These are phyloP conservation scores for Zaprionus inermis DNA, from an alignment of 1,140 invertebrate genomes.

Conservation along the genomic window DNA sequence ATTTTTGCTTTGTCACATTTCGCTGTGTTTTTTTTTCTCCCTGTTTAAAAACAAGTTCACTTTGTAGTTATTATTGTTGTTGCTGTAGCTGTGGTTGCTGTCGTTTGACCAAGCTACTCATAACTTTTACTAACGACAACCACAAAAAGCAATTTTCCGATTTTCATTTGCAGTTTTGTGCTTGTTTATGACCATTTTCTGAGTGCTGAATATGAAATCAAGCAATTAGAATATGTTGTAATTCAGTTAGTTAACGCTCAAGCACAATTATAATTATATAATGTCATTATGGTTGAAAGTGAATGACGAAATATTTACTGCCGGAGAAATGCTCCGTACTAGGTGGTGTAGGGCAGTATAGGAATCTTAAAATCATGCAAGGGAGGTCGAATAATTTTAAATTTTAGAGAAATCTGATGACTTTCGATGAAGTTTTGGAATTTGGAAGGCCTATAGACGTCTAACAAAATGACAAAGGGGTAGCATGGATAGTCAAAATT, in stretches of 20 bases:
- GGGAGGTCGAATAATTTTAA: too few species aligned
- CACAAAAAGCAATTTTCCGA: conserved; percentile 29
- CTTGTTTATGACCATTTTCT: conserved; percentile 6
- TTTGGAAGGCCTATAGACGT: too few species aligned
- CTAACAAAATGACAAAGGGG: too few species aligned
- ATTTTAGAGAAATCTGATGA: too few species aligned
- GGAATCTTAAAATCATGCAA: too few species aligned
- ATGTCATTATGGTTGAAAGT: neutral
- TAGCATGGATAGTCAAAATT: too few species aligned
- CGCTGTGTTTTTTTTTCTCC: conserved; percentile 5
- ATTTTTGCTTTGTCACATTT: conserved; percentile 25
- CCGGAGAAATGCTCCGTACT: neutral
- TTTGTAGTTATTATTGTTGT: conserved; percentile 4
- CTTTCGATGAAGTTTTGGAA: too few species aligned
- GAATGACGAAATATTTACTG: too few species aligned
- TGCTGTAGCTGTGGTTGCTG: neutral
- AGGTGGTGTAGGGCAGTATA: too few species aligned
- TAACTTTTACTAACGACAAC: conserved; percentile 5
- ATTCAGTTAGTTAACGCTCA: neutral
- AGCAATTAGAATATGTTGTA: conserved; percentile 8
- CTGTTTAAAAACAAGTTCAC: neutral
- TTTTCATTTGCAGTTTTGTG: conserved; percentile 11
- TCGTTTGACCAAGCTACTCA: neutral
- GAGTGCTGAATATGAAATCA: conserved; percentile 6
- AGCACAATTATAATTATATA: conserved; percentile 10